A percentile compares a stretch with the other conserved stretches of the same genome.
Conservation (phyloP, 2,888 invertebrate species). For the Cinara cedri region DNA sequence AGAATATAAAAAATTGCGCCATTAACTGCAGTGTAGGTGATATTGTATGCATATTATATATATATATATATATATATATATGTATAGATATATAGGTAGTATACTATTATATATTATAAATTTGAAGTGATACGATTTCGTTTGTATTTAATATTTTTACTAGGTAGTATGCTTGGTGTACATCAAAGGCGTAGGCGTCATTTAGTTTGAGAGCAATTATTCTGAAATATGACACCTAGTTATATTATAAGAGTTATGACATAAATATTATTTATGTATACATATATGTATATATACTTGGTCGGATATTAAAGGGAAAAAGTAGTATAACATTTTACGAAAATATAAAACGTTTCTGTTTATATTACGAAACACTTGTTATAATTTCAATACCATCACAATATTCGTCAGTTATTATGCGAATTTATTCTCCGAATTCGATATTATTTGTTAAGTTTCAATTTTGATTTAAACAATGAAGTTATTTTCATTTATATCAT, state of each 20-base stretch:
- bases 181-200: not conserved
- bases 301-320: not conserved
- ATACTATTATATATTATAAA: not conserved
- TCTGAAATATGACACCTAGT: not conserved
- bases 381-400: conserved; percentile 8
- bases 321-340: not conserved
- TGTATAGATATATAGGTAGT: not conserved
- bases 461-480: conserved; percentile 48
- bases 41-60: not conserved
- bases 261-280: too few species aligned
- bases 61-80: not conserved
- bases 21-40: not conserved
- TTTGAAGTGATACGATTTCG: not conserved
- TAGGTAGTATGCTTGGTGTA: not conserved
- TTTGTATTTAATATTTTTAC: too few species aligned
- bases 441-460: conserved; percentile 43
- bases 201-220: not conserved
- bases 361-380: conserved; percentile 1
- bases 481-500: conserved; percentile 53
- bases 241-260: not conserved
- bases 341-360: conserved; percentile 29
- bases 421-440: conserved; percentile 32
- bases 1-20: not conserved
- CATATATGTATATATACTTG: not conserved
- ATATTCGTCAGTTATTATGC: conserved; percentile 7